Percentiles rank a stretch among this genome's conserved stretches.
phyloP scores from a whole-genome alignment of 2,888 invertebrate species.

The Andrena flavipes region DNA sequence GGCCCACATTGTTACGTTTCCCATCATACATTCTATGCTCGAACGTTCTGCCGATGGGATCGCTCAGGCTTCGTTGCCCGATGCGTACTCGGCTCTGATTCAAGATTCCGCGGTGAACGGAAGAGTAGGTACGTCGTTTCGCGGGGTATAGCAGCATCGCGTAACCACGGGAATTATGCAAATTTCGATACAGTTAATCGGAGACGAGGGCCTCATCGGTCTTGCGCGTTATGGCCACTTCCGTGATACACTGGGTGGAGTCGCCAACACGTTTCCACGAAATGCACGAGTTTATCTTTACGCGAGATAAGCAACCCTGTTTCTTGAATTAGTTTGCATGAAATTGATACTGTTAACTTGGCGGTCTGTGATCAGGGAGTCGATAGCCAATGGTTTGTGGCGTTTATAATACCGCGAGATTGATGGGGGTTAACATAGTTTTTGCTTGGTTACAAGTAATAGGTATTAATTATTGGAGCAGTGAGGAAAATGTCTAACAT shows the following conservation, averaged over 20 bases:
- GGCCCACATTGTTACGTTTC: constrained; percentile 9
- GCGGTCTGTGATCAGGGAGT: background rate
- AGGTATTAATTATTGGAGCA: background rate
- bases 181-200: constrained; percentile 36
- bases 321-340: constrained; percentile 19
- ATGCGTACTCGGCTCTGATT: background rate
- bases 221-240: constrained; percentile 1
- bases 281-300: background rate
- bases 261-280: constrained; percentile 18
- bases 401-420: background rate
- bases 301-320: background rate
- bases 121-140: background rate
- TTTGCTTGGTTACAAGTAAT: background rate
- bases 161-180: constrained; percentile 23
- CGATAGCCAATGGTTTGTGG: background rate
- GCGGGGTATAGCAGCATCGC: background rate
- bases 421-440: background rate
- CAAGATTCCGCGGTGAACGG: constrained; percentile 1
- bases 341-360: background rate
- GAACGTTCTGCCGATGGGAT: no score
- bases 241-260: constrained; percentile 7
- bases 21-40: background rate
- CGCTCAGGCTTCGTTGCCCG: background rate
- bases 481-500: background rate
- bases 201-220: constrained; percentile 5